Conservation (phyloP, 30 jellyfish, hydroid and myxozoan genomes). For the Rhopilema esculentum region DNA sequence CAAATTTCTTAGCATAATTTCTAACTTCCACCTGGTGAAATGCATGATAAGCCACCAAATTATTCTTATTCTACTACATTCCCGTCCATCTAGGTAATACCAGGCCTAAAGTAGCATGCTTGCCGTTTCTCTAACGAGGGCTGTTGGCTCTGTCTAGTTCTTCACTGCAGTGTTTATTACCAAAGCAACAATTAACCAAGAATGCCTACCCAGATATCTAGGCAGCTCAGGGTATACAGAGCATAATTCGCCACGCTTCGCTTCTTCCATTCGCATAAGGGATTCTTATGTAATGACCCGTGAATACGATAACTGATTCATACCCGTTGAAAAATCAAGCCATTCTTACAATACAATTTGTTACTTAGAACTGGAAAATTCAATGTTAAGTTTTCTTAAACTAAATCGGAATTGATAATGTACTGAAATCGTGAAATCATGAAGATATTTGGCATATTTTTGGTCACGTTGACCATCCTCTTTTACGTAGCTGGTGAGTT, state of each 20-base stretch:
- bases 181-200: conserved; percentile 25
- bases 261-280: conserved; percentile 4
- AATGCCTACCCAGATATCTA: background rate
- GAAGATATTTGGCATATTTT: background rate
- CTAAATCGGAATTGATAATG: background rate
- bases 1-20: no score
- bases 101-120: background rate
- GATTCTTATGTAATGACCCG: conserved; percentile 71
- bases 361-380: background rate
- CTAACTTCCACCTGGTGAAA: background rate
- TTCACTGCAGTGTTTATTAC: conserved; percentile 9
- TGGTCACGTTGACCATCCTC: conserved; percentile 7
- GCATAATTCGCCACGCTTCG: conserved; percentile 61
- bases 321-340: conserved; percentile 26
- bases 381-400: background rate
- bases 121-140: background rate
- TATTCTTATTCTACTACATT: background rate
- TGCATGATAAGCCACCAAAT: background rate
- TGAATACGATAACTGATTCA: conserved; percentile 14
- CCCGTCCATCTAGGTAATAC: background rate
- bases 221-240: conserved; percentile 41
- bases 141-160: background rate
- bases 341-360: background rate
- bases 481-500: conserved; percentile 5
- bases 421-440: background rate